Percentiles rank a stretch among this genome's conserved stretches.
Conservation (phyloP, 1,140 invertebrate genomes). For the Pseudomyrmex pallidus region DNA sequence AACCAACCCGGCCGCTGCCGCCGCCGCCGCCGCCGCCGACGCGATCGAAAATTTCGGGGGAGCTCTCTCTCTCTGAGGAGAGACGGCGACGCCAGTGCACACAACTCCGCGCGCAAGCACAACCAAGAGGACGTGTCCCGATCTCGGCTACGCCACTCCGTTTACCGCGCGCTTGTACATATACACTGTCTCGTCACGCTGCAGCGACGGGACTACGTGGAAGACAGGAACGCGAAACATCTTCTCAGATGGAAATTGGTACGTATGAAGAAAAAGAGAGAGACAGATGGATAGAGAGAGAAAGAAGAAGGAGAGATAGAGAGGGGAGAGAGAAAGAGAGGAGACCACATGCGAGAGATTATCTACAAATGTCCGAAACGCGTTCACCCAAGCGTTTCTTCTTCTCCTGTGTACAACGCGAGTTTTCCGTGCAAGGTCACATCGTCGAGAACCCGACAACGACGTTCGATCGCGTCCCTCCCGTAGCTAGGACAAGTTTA, state of each 20-base stretch:
- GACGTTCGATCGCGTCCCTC: background rate
- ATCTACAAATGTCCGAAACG: background rate
- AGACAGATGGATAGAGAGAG: background rate
- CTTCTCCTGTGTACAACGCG: background rate
- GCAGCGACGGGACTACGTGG: conserved; percentile 53
- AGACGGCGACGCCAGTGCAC: conserved; percentile 55
- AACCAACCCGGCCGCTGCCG: conserved; percentile 30
- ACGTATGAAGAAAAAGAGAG: conserved; percentile 32
- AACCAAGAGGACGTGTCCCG: conserved; percentile 35
- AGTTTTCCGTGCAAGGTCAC: conserved; percentile 13
- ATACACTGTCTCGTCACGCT: conserved; percentile 2
- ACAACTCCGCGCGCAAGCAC: conserved; percentile 18
- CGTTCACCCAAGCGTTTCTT: background rate
- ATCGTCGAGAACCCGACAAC: conserved; percentile 2
- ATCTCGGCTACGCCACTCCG: conserved; percentile 22
- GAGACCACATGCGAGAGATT: background rate
- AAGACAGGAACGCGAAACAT: conserved; percentile 52
- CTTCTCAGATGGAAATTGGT: conserved; percentile 74
- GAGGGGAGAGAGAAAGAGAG: background rate
- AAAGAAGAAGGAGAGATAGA: background rate
- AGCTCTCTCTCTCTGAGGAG: conserved; percentile 27
- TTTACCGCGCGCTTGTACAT: conserved; percentile 1
- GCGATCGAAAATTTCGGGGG: conserved; percentile 66
- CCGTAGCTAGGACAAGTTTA: conserved; percentile 25
- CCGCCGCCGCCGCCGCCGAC: conserved; percentile 11